Evolutionary conservation across 2,888 invertebrate genomes (phyloP).

Genomic region (Mythimna albipuncta): DNA sequence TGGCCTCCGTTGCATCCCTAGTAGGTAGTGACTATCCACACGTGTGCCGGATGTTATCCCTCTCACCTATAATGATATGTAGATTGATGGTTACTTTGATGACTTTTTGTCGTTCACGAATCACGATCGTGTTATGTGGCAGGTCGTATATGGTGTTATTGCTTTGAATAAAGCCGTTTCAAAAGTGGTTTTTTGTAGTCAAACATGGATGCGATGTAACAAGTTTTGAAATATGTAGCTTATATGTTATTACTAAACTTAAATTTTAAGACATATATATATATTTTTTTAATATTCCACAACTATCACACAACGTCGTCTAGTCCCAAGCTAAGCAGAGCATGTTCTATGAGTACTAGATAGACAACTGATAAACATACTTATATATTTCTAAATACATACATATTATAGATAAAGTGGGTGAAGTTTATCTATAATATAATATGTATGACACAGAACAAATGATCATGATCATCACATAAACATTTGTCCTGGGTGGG

Average conservation of each 20-base stretch:
- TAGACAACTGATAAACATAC: too few relatives aligned
- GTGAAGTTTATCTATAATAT: too few relatives aligned
- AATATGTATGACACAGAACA: too few relatives aligned
- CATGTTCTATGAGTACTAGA: too few relatives aligned
- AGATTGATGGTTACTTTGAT: conserved; percentile 55
- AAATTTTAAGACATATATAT: not conserved
- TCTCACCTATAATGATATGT: conserved; percentile 54
- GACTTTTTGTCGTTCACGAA: conserved; percentile 47
- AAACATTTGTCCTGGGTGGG: too few relatives aligned
- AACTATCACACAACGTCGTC: too few relatives aligned
- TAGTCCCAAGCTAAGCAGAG: too few relatives aligned
- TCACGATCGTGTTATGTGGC: conserved; percentile 17
- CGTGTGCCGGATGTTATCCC: conserved; percentile 74
- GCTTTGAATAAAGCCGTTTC: not conserved
- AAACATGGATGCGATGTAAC: not conserved
- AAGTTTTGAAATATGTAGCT: not conserved
- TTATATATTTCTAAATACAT: too few relatives aligned
- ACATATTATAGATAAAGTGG: too few relatives aligned
- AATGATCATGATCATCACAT: too few relatives aligned
- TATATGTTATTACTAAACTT: not conserved
- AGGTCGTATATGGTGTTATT: not conserved
- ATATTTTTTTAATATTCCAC: too few relatives aligned
- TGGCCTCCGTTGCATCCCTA: not conserved
- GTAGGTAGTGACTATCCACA: conserved; percentile 52
- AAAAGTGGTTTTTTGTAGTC: not conserved